These are phyloP conservation scores for Ptyas mucosa DNA, from an alignment of 2,113 vertebrate genomes.

Conservation along the genomic window DNA sequence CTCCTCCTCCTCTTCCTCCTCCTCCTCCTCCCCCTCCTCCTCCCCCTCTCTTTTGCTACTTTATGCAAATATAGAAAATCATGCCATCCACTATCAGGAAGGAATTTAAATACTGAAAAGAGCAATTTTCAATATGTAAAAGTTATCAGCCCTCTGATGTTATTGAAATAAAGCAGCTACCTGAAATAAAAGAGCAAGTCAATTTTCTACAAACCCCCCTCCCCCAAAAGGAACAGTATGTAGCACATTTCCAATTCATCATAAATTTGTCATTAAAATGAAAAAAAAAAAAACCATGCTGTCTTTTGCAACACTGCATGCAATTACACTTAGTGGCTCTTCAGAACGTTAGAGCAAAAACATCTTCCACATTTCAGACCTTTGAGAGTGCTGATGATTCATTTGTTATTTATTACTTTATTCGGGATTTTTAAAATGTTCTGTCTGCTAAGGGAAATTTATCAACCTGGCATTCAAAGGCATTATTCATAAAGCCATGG, in stretches of 20 bases:
- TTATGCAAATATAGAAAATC: slow-evolving; percentile 12
- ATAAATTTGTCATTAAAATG: background rate
- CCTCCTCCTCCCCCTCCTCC: too few relatives aligned
- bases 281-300: background rate
- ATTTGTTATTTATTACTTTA: slow-evolving; percentile 22
- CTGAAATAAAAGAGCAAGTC: background rate
- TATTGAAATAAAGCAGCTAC: slow-evolving; percentile 28
- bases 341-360: slow-evolving; percentile 23
- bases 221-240: background rate
- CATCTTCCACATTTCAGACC: slow-evolving; percentile 20
- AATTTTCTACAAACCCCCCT: background rate
- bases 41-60: background rate
- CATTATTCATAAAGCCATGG: background rate
- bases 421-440: background rate
- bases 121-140: slow-evolving; percentile 3
- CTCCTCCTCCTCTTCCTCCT: too few relatives aligned
- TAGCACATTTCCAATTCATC: slow-evolving; percentile 17
- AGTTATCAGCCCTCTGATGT: background rate
- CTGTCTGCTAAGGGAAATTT: background rate
- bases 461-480: background rate
- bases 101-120: background rate
- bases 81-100: background rate
- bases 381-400: slow-evolving; percentile 3
- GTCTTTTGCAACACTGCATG: slow-evolving; percentile 19
- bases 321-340: background rate